Evolutionary conservation across 2,113 vertebrate species (phyloP).

Genomic region (Panthera tigris): DNA sequence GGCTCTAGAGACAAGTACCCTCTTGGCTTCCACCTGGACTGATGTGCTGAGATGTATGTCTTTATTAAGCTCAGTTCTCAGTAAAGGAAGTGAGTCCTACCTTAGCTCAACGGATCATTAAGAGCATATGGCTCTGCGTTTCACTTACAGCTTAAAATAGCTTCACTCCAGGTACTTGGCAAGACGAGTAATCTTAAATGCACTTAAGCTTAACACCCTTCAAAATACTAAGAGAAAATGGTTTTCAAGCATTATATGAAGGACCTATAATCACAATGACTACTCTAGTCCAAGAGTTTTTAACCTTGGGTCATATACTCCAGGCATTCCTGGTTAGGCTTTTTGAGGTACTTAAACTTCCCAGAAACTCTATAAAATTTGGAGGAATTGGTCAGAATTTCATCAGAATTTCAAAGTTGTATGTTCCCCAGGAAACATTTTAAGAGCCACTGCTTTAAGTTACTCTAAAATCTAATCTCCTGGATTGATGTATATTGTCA

Average conservation of each 20-base stretch:
- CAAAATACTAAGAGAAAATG: background rate
- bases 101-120: background rate
- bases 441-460: background rate
- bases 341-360: background rate
- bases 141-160: constrained; percentile 1
- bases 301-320: background rate
- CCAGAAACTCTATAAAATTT: background rate
- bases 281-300: background rate
- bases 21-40: background rate
- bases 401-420: constrained; percentile 16
- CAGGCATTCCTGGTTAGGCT: background rate
- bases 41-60: background rate
- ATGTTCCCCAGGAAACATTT: background rate
- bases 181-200: background rate
- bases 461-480: constrained; percentile 27
- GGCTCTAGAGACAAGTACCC: background rate
- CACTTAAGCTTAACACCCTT: background rate
- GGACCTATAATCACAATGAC: background rate
- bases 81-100: background rate
- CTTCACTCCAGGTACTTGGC: constrained; percentile 26
- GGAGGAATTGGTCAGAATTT: background rate
- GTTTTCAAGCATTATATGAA: background rate
- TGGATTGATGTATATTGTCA: constrained; percentile 1
- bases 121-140: background rate
- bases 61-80: constrained; percentile 36